Evolutionary conservation across 2,797 vertebrate genomes (phyloP), one percentile per base, ranked within the genome.

Genomic region (Simalia tracyae): DNA sequence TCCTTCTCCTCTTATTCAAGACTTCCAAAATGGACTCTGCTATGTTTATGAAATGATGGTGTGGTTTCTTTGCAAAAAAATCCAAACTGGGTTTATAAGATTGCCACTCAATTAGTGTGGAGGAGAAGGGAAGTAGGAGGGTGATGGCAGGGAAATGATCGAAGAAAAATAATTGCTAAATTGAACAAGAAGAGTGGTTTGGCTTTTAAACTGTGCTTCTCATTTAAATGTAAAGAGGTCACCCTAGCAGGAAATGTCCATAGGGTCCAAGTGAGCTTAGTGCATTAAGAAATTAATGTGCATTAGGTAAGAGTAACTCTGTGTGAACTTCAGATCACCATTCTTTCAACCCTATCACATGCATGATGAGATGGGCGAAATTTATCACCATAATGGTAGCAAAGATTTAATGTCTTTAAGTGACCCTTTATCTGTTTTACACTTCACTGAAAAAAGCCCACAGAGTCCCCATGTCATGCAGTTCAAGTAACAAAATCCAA

Each of bases 151-250:
- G 12, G 4, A 63, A 90, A 64, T 64, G 6, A 54, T 90, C 31
- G 50, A 92, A 87, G 6, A 61, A 89, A 91, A 86, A 56, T 54
- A 22, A 2, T 84, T 90, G 19, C 42, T 94, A 90, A 92, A 89
- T 24, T 84, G 46, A 68, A 93, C 66, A 93, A 89, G 87, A 89
- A 31, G 6, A 90, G 4, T 11, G 91, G 6, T 56, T 42, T 90
- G 64, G 2, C 92, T 94, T 87, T 94, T 42, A 93, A 91, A 88
- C 46, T 93, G 90, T 90, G 84, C 90, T 88, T 2, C 26, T 93
- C 93, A 91, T 93, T 95, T 94, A 95, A 93, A 93, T 93, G 60
- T 87, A 95, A 96, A 91, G 87, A 95, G 61, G 28, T 92, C 89
- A 95, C 31, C 31, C 26, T 64, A 91, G 42, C 57, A 93, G 93